Evolutionary conservation across 1,140 invertebrate species (phyloP).

Genomic region (Periplaneta americana): DNA sequence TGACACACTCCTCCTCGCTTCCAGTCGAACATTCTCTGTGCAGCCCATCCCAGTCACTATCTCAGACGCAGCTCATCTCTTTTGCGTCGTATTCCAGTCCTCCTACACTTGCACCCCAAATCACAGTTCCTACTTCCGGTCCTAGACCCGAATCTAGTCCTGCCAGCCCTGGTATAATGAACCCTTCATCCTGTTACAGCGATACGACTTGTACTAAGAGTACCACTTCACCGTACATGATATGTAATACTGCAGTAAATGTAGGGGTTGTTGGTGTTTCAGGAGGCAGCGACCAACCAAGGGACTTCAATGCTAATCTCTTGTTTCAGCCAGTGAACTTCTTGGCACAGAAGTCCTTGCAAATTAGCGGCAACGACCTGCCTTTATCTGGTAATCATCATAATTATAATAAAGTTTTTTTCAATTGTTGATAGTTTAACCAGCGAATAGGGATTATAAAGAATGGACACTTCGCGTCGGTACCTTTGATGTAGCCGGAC

Average conservation of each 20-base stretch:
- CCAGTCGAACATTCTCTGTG: too few species aligned
- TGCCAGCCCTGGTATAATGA: neutral
- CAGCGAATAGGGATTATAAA: too few species aligned
- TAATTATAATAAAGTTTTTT: constrained; percentile 18
- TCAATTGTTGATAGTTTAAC: too few species aligned
- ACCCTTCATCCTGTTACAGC: neutral
- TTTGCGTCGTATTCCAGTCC: neutral
- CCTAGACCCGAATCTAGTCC: neutral
- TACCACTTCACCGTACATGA: neutral
- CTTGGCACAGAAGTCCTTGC: constrained; percentile 42
- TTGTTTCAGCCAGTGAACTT: constrained; percentile 34
- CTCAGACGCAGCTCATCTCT: neutral
- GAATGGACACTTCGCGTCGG: too few species aligned
- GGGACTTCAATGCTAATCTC: neutral
- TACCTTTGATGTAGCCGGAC: too few species aligned
- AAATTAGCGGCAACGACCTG: constrained; percentile 48
- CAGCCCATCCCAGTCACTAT: neutral
- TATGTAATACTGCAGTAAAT: neutral
- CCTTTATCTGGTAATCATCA: constrained; percentile 45
- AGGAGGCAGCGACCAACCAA: neutral
- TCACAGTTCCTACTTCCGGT: neutral
- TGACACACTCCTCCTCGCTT: neutral
- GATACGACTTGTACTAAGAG: neutral
- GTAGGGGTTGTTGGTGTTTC: neutral
- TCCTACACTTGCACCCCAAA: neutral